Base-by-base conservation (phyloP, 2,797 vertebrate genomes). In the Delichon dasypus region DNA sequence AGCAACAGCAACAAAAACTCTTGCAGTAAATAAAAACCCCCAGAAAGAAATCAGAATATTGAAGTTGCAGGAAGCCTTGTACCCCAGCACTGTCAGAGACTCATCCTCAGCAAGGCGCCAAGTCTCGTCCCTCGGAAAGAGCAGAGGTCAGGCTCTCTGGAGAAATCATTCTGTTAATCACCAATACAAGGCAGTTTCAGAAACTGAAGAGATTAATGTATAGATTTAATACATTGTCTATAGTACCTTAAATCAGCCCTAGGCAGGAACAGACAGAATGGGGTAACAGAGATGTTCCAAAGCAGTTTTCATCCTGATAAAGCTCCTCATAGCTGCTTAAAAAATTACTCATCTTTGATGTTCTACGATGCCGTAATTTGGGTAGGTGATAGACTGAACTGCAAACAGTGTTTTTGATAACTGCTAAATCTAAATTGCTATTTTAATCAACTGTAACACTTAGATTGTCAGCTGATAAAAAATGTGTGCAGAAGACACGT, bases 371-470 rank as follows among this genome's bases (percentile, higher is more conserved):
- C 65, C 61, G 19, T 82, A 76, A 93, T 82, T 96, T 93, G 74
- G 57, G 80, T 79, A 95, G 72, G 94, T 93, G 95, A 95, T 77
- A 96, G 93, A 94, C 95, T 73, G 65, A 93, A 91, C 86, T 93
- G 73, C 85, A 94, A 95, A 93, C 58, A 81, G 66, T 81, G 74
- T 50, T 88, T 94, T 47, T 93, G 88, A 92, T 90, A 96, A 84
- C 94, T 88, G 71, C 66, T 93, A 94, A 86, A 94, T 94, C 83
- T 83, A 75, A 93, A 93, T 83, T 87, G 60, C 93, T 95, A 93
- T 96, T 95, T 95, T 95, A 94, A 90, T 91, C 83, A 74, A 60
- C 83, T 87, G 27, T 48, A 94, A 54, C 61, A 74, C 83, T 94
- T 89, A 57, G 77, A 83, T 88, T 95, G 93, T 90, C 82, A 94